Conservation (phyloP, 2,888 invertebrate species). For the Nomada lathburiana region DNA sequence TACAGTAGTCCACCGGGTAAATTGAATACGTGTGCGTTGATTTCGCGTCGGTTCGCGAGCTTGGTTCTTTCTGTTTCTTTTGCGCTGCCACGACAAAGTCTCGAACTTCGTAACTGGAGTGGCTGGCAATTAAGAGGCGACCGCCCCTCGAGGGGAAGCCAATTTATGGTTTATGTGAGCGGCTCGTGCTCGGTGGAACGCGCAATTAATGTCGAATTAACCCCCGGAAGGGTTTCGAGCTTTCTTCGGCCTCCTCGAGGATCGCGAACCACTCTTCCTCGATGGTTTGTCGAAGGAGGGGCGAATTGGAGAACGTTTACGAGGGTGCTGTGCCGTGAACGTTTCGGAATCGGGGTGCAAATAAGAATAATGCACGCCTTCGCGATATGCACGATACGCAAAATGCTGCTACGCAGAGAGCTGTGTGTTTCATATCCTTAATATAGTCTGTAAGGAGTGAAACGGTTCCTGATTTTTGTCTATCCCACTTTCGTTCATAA, state of each 20-base stretch:
- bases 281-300: neutral
- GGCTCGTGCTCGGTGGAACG: constrained; percentile 14
- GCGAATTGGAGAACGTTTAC: neutral
- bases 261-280: neutral
- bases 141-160: neutral
- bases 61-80: constrained; percentile 13
- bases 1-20: constrained; percentile 31
- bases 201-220: constrained; percentile 46
- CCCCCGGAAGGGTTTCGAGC: neutral
- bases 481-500: too few relatives aligned
- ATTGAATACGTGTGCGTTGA: constrained; percentile 48
- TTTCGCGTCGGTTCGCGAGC: constrained; percentile 24
- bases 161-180: constrained; percentile 41
- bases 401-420: too few relatives aligned
- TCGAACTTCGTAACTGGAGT: constrained; percentile 46
- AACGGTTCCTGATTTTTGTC: too few relatives aligned
- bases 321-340: neutral
- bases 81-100: neutral
- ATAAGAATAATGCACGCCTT: too few relatives aligned
- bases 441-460: too few relatives aligned
- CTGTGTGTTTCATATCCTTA: too few relatives aligned
- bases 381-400: too few relatives aligned
- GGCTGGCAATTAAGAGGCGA: constrained; percentile 32
- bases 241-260: neutral
- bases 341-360: neutral